Base-by-base conservation (phyloP, 2,113 vertebrate species). In the Electrona antarctica region DNA sequence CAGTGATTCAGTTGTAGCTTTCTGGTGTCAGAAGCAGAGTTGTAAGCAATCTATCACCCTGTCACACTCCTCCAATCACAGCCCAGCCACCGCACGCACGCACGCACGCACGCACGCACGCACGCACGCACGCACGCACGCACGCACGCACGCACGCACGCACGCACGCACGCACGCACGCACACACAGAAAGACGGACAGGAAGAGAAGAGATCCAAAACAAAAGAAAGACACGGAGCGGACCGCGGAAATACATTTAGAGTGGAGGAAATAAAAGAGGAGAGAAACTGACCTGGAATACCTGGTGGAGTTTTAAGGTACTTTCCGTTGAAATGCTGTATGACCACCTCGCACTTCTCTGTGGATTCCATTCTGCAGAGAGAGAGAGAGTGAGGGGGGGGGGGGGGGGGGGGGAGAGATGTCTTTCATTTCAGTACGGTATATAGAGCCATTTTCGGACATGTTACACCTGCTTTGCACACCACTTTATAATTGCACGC, bases 231-330 rank as follows among this genome's bases (percentile, higher is more conserved):
- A 50, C 47, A 65, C 14, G 48, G 29, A 41, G 8, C 47, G 64
- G 60, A 60, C 69, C 21, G 69, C 2, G 62, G 33, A 51, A 74
- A 77, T 66, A 73, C 51, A 64, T 11, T 33, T 8, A 7, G 72
- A 64, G 69, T n/a, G 62, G 58, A 33, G 58, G 46, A 15, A 50
- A 15, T 21, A 8, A 33, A 11, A 11, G 50, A 29, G 21, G 45
- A 21, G 57, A 7, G 76, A 21, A 21, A 82, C 85, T 90, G 71
- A 92, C 90, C 87, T 92, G 90, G 89, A 79, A 92, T 91, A 80
- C 90, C 90, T 77, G 89, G 90, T 3, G 89, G 90, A 75, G 89
- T 92, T 89, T 92, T 92, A 85, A 92, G 90, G 88, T 92, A 92
- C 79, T 92, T 92, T 21, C 90, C 90, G 12, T 92, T 92, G 85